These are phyloP conservation scores for Volucella inflata DNA, from an alignment of 2,888 invertebrate species.

Conservation along the genomic window DNA sequence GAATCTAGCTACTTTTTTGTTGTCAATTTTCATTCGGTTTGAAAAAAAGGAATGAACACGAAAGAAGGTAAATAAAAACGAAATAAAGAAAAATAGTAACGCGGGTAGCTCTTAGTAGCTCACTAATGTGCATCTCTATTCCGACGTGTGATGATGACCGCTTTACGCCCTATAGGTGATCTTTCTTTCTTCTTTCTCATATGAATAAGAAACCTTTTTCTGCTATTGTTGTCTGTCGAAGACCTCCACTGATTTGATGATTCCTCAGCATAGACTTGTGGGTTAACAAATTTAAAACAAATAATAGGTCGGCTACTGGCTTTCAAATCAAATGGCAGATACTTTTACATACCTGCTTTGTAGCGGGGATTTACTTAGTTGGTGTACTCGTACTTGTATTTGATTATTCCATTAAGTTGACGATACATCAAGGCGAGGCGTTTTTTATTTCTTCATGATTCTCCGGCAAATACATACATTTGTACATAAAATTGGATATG, in stretches of 20 bases:
- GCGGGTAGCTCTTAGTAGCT: constrained; percentile 62
- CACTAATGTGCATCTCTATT: constrained; percentile 73
- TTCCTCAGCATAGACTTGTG: constrained; percentile 45
- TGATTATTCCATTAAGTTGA: constrained; percentile 67
- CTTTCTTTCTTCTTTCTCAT: constrained; percentile 47
- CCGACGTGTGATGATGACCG: constrained; percentile 72
- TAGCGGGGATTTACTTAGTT: constrained; percentile 50
- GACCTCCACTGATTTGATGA: constrained; percentile 56
- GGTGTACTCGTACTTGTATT: constrained; percentile 27
- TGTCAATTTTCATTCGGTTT: constrained; percentile 69
- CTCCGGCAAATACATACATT: constrained; percentile 21
- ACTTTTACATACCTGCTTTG: constrained; percentile 22
- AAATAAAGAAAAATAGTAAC: constrained; percentile 30
- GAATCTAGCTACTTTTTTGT: constrained; percentile 41
- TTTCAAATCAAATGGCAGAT: constrained; percentile 70
- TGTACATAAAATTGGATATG: constrained; percentile 23
- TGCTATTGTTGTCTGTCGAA: constrained; percentile 57
- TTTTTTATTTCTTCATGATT: constrained; percentile 28
- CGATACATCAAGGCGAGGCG: constrained; percentile 27
- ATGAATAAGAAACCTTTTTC: constrained; percentile 51
- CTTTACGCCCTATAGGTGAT: constrained; percentile 69
- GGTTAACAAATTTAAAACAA: constrained; percentile 77
- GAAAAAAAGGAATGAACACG: constrained; percentile 63
- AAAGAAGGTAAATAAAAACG: constrained; percentile 52
- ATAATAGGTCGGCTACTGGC: constrained; percentile 77